Evolutionary conservation across 2,113 vertebrate species (phyloP).

Genomic region (Nesogale talazaci): DNA sequence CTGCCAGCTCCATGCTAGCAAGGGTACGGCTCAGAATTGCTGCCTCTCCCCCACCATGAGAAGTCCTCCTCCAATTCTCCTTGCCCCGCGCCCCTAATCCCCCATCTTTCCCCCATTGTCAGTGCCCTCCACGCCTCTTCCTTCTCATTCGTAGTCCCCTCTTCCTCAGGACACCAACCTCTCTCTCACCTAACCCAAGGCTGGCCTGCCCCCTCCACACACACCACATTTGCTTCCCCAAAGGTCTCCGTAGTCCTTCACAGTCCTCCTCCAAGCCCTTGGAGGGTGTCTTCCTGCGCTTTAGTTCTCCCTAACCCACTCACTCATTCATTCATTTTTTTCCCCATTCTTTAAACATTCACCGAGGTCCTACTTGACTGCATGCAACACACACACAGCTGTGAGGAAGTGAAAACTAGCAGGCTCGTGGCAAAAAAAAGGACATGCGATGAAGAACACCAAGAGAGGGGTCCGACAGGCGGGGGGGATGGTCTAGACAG

Average conservation of each 20-base stretch:
- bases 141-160: background rate
- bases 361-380: background rate
- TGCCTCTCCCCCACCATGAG: background rate
- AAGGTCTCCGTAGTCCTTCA: background rate
- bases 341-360: background rate
- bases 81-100: background rate
- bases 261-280: background rate
- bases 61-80: slow-evolving; percentile 10
- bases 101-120: background rate
- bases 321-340: background rate
- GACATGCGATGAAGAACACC: background rate
- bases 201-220: background rate
- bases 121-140: background rate
- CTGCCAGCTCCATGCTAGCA: background rate
- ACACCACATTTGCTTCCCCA: background rate
- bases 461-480: background rate
- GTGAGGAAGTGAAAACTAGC: background rate
- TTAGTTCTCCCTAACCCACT: background rate
- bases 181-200: background rate
- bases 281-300: background rate
- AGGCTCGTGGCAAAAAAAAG: background rate
- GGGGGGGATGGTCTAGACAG: background rate
- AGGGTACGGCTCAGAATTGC: background rate
- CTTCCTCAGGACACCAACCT: slow-evolving; percentile 3
- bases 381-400: background rate